A percentile compares a stretch with the other conserved stretches of the same genome.
Conservation (phyloP, 2,113 vertebrate species). For the Syngnathus typhle region DNA sequence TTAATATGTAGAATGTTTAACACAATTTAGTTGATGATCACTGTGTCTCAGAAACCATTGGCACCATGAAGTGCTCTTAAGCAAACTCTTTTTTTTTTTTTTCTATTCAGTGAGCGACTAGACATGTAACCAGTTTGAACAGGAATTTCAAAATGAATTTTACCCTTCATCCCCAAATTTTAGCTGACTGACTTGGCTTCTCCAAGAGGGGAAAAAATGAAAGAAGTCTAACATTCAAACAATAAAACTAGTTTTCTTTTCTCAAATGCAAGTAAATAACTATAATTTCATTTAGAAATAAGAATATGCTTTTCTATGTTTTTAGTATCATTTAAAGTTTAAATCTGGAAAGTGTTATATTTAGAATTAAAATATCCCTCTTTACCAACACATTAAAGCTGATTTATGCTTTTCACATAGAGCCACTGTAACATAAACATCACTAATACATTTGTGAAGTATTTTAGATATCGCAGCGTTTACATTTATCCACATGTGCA, state of each 20-base stretch:
- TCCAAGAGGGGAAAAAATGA: neutral
- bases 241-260: neutral
- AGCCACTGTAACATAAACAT: neutral
- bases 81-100: neutral
- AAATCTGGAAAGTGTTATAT: neutral
- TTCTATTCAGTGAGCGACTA: neutral
- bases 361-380: neutral
- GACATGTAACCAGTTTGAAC: neutral
- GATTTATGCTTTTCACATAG: neutral
- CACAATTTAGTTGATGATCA: neutral
- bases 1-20: neutral
- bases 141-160: neutral
- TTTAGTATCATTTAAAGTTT: neutral
- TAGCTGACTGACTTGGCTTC: neutral
- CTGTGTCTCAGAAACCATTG: neutral
- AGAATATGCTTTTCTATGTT: neutral
- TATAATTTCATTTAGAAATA: neutral
- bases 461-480: neutral
- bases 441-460: neutral
- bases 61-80: neutral
- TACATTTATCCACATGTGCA: neutral
- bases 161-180: neutral
- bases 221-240: neutral
- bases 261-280: neutral
- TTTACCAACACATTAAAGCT: neutral